Evolutionary conservation across 2,113 vertebrate species (phyloP).

Genomic region (Elaphurus davidianus): DNA sequence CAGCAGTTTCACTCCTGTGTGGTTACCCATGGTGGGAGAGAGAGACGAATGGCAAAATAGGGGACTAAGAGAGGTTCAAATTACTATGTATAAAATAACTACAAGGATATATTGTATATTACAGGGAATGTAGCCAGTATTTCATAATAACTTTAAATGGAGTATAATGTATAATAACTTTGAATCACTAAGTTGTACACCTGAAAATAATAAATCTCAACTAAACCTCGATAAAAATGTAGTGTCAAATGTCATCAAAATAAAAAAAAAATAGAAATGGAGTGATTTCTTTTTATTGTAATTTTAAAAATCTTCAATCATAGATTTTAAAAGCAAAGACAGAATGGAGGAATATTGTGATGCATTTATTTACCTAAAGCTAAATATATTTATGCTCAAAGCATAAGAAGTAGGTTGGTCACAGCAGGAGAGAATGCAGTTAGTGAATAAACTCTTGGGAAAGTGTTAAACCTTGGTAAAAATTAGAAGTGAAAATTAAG

Average conservation of each 20-base stretch:
- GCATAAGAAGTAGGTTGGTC: background rate
- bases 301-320: background rate
- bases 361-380: background rate
- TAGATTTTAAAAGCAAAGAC: background rate
- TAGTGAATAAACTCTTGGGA: background rate
- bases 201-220: background rate
- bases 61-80: background rate
- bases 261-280: background rate
- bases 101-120: background rate
- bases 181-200: background rate
- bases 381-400: background rate
- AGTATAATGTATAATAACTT: background rate
- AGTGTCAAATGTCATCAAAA: background rate
- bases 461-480: background rate
- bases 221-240: background rate
- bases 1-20: background rate
- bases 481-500: constrained; percentile 9
- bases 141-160: background rate
- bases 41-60: background rate
- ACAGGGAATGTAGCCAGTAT: background rate
- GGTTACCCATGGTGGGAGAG: background rate
- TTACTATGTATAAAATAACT: background rate
- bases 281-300: background rate
- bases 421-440: background rate
- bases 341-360: background rate